Evolutionary conservation across 2,113 vertebrate species (phyloP).

Genomic region (Python bivittatus): DNA sequence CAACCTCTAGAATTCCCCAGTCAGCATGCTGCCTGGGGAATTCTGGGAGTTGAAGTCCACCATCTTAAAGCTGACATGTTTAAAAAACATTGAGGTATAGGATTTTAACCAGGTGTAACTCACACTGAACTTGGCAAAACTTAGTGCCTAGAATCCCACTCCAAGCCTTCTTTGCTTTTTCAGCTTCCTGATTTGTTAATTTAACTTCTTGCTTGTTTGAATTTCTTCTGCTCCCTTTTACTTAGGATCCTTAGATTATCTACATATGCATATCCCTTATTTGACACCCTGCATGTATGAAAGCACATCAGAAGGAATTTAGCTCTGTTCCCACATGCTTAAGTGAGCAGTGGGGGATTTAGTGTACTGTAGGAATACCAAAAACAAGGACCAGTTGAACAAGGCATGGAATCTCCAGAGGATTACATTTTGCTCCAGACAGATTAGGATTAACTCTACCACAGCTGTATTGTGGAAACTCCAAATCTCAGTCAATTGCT

Average conservation of each 20-base stretch:
- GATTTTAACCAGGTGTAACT: not conserved
- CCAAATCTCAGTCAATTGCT: not conserved
- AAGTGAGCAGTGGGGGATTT: not conserved
- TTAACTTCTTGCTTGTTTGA: not conserved
- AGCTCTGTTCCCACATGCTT: not conserved
- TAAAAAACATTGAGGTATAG: not conserved
- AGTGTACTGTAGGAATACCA: not conserved
- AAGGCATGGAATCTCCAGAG: not conserved
- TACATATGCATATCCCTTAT: not conserved
- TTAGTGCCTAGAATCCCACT: not conserved
- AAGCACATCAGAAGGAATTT: not conserved
- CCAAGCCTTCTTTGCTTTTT: not conserved
- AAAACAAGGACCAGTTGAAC: not conserved
- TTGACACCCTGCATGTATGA: not conserved
- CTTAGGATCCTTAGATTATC: not conserved
- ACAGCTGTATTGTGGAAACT: not conserved
- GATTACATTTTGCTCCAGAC: not conserved
- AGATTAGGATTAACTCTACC: not conserved
- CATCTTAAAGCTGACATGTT: not conserved
- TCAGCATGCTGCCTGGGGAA: not conserved
- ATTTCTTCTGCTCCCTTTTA: not conserved
- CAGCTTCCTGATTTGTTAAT: not conserved
- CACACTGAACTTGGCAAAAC: not conserved
- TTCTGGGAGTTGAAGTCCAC: not conserved
- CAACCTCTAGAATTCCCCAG: no score